These are phyloP conservation scores for Tenthredo mesomela DNA, from an alignment of 2,888 invertebrate genomes.

Conservation along the genomic window DNA sequence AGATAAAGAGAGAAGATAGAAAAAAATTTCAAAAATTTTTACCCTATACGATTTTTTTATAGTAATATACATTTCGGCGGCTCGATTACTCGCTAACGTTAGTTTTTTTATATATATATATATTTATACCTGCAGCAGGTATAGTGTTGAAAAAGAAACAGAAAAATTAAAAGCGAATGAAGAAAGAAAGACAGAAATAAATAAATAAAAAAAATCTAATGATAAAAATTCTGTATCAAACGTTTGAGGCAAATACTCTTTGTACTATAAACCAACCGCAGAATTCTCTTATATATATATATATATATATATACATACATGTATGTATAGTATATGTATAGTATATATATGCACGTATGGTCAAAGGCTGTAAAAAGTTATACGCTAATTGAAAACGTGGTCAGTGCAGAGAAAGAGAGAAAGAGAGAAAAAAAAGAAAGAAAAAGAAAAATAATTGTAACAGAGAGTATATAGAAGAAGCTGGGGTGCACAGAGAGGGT, in stretches of 20 bases:
- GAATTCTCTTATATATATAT: background rate
- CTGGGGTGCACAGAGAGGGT: background rate
- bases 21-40: background rate
- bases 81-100: background rate
- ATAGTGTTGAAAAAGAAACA: background rate
- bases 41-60: background rate
- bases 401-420: background rate
- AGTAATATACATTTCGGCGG: background rate
- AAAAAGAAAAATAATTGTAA: background rate
- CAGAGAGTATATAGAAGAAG: too few species aligned
- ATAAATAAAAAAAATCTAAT: background rate
- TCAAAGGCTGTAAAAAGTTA: conserved; percentile 42
- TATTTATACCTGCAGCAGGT: background rate
- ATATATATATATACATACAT: background rate
- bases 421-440: background rate
- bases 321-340: background rate
- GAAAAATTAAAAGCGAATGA: background rate
- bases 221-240: background rate
- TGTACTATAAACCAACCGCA: background rate
- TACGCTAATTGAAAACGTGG: conserved; percentile 40
- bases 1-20: too few species aligned
- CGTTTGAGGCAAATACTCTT: conserved; percentile 8
- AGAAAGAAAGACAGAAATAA: background rate
- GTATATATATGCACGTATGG: background rate
- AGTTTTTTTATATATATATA: background rate